Evolutionary conservation across 2,797 vertebrate species (phyloP), one percentile per base, ranked within the genome.

Genomic region (Rhinatrema bivittatum): DNA sequence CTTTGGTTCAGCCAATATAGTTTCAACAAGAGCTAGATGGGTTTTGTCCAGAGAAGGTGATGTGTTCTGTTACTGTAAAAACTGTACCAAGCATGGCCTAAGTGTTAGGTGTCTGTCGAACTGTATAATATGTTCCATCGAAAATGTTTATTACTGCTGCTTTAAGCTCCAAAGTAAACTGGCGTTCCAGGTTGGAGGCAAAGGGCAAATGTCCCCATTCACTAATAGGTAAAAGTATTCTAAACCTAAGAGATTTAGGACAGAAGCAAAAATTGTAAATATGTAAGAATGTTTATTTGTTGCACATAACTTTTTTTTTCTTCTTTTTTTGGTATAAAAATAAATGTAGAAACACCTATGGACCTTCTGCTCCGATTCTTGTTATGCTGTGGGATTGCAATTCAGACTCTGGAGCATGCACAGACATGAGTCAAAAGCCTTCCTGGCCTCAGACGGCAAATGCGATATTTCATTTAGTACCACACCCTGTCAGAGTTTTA

Each of bases 281-380:
- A 82, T 83, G 81, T 85, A 84, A 3, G 70, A 81, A 75, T 74
- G 67, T 78, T 77, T 82, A 72, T 82, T 82, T 82, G 83, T 86
- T 82, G 82, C 81, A 85, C 75, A 84, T 80, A 85, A 81, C 68
- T 76, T 76, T n/a, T n/a, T 76, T 85, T 85, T 78, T 79, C n/a
- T n/a, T n/a, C n/a, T n/a, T n/a, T n/a, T n/a, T n/a, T n/a, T n/a
- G n/a, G 79, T 86, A 86, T 78, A 74, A 76, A 58, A 79, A 86
- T 86, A 85, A 87, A 86, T 70, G 77, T 85, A 81, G 78, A 81
- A 60, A 75, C 78, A 70, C 60, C 69, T 74, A 74, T 76, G 72
- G 63, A 69, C 3, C 56, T 58, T 60, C 70, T 72, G 61, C 70
- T 62, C 60, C 74, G 49, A 42, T 74, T 80, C 53, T 70, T n/a